Base-by-base conservation (phyloP, 1,140 invertebrate genomes). In the Drosophila obscura region DNA sequence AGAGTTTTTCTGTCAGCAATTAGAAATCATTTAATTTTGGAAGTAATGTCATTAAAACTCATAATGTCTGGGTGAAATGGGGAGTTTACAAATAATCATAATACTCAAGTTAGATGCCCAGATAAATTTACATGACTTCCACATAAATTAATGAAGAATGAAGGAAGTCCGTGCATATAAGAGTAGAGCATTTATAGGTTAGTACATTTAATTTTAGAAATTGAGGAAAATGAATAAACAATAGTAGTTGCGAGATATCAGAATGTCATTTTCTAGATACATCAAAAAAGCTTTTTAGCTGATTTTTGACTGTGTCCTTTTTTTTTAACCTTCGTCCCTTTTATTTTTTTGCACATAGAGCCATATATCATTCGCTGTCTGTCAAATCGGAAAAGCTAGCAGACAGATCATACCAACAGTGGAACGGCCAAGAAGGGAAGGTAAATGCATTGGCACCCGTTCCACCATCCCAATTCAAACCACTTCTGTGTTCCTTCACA, bases 1-100 rank as follows among this genome's bases (percentile, higher is more conserved):
- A 58, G 61, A 74, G 52, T 64, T 58, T 43, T 71, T 49, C 50
- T 69, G 77, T 73, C 63, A 44, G 78, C 82, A 85, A 85, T 87
- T 85, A 85, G 82, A 85, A 85, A 88, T 82, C 79, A 87, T 87
- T 87, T 88, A 87, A 88, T 87, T 87, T 83, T 76, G 85, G 64
- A 64, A 85, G 77, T 77, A 85, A 87, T 82, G 57, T 79, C 82
- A 87, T 88, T 88, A 87, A 88, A 85, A 72, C 44, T 62, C 58
- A 75, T 78, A 55, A 69, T 81, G 72, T 52, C 57, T 19, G 59
- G 43, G 26, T 15, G 50, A 35, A 65, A 58, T 44, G 48, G 53
- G 39, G 60, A 75, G 76, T 83, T 88, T 72, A 88, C 82, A 75
- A 82, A 87, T 87, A 82, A 66, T 60, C 58, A 76, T 73, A 76